phyloP scores from a whole-genome alignment of 2,888 invertebrate genomes.

The Agrilus cyanescens region DNA sequence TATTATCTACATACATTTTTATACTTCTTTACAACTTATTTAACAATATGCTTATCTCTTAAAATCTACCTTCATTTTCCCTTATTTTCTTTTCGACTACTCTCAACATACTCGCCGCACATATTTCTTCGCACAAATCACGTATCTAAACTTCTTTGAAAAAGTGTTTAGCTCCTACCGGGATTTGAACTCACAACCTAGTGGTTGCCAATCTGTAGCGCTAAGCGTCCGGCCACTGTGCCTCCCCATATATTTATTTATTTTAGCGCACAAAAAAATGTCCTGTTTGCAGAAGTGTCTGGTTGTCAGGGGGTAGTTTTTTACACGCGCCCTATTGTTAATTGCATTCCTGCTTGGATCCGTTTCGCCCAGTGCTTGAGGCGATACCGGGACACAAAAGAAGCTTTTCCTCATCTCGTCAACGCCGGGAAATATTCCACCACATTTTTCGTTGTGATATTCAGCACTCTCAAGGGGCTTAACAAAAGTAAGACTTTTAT shows the following conservation, averaged over 20 bases:
- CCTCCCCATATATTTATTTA: no score
- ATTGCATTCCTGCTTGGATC: constrained; percentile 73
- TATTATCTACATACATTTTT: no score
- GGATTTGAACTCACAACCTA: constrained; percentile 20
- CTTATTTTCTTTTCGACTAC: no score
- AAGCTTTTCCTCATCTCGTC: constrained; percentile 68
- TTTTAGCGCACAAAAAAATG: no score
- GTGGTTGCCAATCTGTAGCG: constrained; percentile 5
- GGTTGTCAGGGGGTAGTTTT: constrained; percentile 39
- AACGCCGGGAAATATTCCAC: constrained; percentile 76
- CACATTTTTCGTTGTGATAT: constrained; percentile 59
- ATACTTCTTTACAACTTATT: no score
- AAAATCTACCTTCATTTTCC: no score
- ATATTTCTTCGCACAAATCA: no score
- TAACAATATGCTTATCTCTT: no score
- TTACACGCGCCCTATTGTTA: constrained; percentile 50
- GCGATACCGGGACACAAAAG: constrained; percentile 67
- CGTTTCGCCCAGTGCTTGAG: constrained; percentile 76
- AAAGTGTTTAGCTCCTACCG: constrained; percentile 7
- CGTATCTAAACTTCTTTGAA: no score
- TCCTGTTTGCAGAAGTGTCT: constrained; percentile 32
- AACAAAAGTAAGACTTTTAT: constrained; percentile 25
- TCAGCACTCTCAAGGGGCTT: constrained; percentile 34
- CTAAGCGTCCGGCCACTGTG: neutral
- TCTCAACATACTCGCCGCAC: no score